phyloP scores from a whole-genome alignment of 2,797 vertebrate species.

The Urocyon cinereoargenteus region DNA sequence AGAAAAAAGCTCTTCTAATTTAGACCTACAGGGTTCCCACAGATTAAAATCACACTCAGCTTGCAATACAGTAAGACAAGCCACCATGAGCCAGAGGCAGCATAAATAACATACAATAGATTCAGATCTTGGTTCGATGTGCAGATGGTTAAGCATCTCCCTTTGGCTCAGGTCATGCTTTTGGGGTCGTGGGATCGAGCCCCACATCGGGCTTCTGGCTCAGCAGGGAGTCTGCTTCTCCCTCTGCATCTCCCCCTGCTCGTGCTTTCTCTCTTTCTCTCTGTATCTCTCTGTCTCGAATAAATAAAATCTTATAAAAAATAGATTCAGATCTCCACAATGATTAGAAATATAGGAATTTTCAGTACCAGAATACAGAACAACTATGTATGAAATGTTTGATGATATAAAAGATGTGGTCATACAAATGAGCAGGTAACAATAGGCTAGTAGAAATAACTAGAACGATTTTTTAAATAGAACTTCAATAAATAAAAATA shows the following conservation, averaged over 20 bases:
- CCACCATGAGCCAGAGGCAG: background rate
- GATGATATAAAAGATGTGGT: conserved; percentile 49
- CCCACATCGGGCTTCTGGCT: no score
- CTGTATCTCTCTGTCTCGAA: no score
- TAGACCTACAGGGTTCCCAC: conserved; percentile 45
- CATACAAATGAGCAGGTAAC: conserved; percentile 22
- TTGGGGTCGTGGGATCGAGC: no score
- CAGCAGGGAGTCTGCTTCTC: no score
- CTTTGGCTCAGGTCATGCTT: no score
- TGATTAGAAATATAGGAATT: conserved; percentile 11
- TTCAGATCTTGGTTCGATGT: background rate
- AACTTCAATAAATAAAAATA: conserved; percentile 49
- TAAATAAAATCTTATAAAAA: background rate
- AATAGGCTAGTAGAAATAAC: conserved; percentile 6
- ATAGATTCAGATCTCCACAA: conserved; percentile 25
- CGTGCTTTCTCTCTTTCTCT: no score
- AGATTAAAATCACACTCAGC: conserved; percentile 60
- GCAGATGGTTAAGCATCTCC: no score
- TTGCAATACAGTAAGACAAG: conserved; percentile 37
- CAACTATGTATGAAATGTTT: conserved; percentile 54
- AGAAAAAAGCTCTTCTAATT: background rate
- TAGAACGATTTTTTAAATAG: background rate
- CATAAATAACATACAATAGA: background rate
- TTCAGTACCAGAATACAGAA: conserved; percentile 19
- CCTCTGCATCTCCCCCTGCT: no score